Evolutionary conservation across 2,797 vertebrate genomes (phyloP), one percentile per base, ranked within the genome.

Genomic region (Cossypha dichroa): DNA sequence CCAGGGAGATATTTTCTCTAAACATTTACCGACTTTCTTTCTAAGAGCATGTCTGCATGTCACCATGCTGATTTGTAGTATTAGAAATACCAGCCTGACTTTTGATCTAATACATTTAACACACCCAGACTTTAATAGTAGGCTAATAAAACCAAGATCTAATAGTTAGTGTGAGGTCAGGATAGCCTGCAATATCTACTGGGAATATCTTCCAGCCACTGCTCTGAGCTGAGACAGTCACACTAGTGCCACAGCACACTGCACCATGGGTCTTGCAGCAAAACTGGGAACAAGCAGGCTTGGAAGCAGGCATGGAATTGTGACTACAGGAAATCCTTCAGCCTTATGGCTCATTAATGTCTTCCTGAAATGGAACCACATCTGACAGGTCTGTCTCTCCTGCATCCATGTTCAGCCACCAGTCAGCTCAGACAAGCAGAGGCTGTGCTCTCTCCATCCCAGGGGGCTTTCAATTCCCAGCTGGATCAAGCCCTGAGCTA

Each of bases 1-100:
- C 62, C 26, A 25, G 64, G 29, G 75, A 26, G 34, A 60, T 55
- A 93, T 86, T 59, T 86, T 60, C 55, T 90, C 45, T 82, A 85
- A 92, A 91, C 89, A 89, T 91, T 93, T 96, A 48, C 48, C 33
- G 67, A 18, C 45, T 83, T 74, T 79, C 60, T 72, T 87, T 81
- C 79, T 88, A 38, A 84, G 63, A 63, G 29, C 75, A 46, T 18
- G 52, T 87, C 77, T 92, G 63, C 70, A 48, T 45, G 72, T 91
- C 40, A 78, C 46, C 74, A 18, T 5, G 1, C 17, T 41, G 62
- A 78, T 75, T 62, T 69, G 46, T 40, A 34, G 19, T 11, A 58
- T 26, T 48, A 91, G 69, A 78, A 66, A 55, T 33, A 90, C 18
- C 6, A 0, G 2, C 46, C 40, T 86, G 64, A 45, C 70, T 92